phyloP scores from a whole-genome alignment of 2,113 vertebrate genomes.

The Archocentrus centrarchus region DNA sequence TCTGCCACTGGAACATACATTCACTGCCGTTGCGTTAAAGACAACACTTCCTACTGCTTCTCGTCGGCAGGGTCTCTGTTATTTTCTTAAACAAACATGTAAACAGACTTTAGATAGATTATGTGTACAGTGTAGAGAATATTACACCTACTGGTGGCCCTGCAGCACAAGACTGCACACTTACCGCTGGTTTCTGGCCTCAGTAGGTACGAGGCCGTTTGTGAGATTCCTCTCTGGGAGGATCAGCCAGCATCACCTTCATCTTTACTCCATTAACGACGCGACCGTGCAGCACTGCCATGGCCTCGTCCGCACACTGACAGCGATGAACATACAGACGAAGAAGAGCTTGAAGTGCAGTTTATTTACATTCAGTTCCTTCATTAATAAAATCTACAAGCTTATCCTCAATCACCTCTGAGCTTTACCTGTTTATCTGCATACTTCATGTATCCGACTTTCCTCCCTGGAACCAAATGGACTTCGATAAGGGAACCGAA shows the following conservation, averaged over 20 bases:
- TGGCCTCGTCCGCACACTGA: slow-evolving; percentile 89
- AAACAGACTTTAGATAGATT: neutral
- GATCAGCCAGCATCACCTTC: slow-evolving; percentile 95
- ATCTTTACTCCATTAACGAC: slow-evolving; percentile 93
- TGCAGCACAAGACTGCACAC: neutral
- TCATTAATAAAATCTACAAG: neutral
- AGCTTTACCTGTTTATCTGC: slow-evolving; percentile 84
- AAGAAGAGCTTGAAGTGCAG: neutral
- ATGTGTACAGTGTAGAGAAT: neutral
- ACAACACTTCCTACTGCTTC: neutral
- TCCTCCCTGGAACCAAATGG: slow-evolving; percentile 92
- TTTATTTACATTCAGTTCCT: neutral
- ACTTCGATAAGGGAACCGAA: slow-evolving; percentile 93
- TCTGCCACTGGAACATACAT: neutral
- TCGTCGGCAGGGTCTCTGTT: neutral
- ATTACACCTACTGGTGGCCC: neutral
- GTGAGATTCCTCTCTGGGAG: slow-evolving; percentile 91
- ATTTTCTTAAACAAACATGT: neutral
- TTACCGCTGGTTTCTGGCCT: slow-evolving; percentile 52
- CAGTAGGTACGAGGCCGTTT: slow-evolving; percentile 94
- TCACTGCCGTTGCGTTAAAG: neutral
- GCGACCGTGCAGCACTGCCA: slow-evolving; percentile 88
- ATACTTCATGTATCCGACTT: slow-evolving; percentile 94
- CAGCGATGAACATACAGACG: neutral
- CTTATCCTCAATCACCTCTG: neutral